A percentile compares a stretch with the other conserved stretches of the same genome.
phyloP scores from a whole-genome alignment of 1,140 invertebrate genomes.

The Cepaea nemoralis region DNA sequence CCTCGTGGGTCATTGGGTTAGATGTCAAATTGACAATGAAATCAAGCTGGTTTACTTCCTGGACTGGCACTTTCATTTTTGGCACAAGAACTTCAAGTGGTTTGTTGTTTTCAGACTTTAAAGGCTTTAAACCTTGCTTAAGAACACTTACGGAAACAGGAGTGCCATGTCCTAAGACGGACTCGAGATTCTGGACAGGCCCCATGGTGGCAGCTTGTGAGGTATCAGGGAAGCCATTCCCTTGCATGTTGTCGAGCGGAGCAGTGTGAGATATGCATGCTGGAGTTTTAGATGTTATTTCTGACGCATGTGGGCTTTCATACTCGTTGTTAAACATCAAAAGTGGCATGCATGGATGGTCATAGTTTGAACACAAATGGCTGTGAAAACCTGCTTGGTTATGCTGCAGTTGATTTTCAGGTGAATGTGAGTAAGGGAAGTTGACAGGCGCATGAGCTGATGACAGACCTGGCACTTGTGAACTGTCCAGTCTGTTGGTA shows the following conservation, averaged over 20 bases:
- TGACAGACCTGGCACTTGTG: neutral
- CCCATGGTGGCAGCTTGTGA: neutral
- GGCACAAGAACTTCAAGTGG: conserved; percentile 15
- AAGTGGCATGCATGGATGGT: neutral
- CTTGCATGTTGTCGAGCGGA: neutral
- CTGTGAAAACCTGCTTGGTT: neutral
- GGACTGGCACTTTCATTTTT: neutral
- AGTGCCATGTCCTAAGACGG: conserved; percentile 15
- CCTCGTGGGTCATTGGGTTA: neutral
- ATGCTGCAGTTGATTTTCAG: neutral
- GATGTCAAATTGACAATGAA: neutral
- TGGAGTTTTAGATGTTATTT: neutral
- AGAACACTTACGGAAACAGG: neutral
- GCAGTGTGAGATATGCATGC: neutral
- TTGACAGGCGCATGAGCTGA: neutral
- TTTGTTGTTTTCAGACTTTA: neutral
- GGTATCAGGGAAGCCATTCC: neutral
- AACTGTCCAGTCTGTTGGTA: neutral
- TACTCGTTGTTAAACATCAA: neutral
- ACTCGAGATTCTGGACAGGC: neutral
- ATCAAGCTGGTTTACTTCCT: neutral
- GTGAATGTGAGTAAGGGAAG: neutral
- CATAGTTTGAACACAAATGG: neutral
- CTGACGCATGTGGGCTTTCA: neutral
- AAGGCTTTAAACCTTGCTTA: neutral